phyloP scores from a whole-genome alignment of 1,140 invertebrate genomes.

The Magallana gigas region DNA sequence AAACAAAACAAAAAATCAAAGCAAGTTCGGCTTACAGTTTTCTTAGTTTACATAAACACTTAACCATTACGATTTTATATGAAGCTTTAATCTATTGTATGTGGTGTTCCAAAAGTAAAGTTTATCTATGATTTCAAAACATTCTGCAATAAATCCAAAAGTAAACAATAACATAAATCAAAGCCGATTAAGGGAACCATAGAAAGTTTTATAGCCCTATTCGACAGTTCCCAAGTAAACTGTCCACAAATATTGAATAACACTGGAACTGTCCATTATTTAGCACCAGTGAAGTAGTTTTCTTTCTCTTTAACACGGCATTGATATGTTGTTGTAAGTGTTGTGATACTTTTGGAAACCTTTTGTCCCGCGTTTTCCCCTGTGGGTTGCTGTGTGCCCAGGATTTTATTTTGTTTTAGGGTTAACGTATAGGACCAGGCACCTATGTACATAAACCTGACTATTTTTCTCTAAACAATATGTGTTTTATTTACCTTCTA shows the following conservation, averaged over 20 bases:
- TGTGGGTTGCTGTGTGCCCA: conserved; percentile 7
- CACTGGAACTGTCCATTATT: conserved; percentile 8
- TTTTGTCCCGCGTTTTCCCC: background rate
- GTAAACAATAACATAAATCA: conserved; percentile 43
- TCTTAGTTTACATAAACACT: conserved; percentile 43
- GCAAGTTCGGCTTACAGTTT: conserved; percentile 8
- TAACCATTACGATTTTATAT: conserved; percentile 34
- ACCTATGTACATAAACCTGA: background rate
- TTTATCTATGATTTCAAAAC: conserved; percentile 38
- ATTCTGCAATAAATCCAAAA: conserved; percentile 23
- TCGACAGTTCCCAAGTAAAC: conserved; percentile 11
- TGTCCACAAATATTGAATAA: conserved; percentile 51
- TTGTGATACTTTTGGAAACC: conserved; percentile 22
- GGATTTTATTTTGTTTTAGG: conserved; percentile 1
- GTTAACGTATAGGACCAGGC: background rate
- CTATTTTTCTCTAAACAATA: background rate
- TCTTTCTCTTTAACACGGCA: conserved; percentile 39
- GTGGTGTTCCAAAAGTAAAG: conserved; percentile 27
- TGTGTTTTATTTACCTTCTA: conserved; percentile 1
- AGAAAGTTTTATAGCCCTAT: conserved; percentile 28
- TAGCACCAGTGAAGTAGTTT: conserved; percentile 23
- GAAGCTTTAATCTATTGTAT: conserved; percentile 40
- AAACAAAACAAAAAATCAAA: conserved; percentile 37
- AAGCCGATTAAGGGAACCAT: conserved; percentile 35
- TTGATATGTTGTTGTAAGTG: conserved; percentile 26